These are phyloP conservation scores for Luffia ferchaultella DNA, from an alignment of 2,888 invertebrate genomes.

Conservation along the genomic window DNA sequence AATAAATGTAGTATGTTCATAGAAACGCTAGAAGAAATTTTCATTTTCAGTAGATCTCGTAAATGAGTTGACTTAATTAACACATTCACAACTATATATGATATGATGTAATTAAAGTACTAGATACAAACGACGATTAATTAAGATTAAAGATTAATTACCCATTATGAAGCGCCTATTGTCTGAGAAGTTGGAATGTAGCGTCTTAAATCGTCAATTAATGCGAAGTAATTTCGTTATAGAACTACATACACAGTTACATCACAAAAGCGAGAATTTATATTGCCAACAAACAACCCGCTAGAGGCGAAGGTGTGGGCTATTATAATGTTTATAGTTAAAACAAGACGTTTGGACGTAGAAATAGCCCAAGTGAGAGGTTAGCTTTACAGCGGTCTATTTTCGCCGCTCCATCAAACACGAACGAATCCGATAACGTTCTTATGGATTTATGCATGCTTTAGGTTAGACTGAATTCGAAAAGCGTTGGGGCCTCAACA, in stretches of 20 bases:
- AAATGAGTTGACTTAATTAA: no score
- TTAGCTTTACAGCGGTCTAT: slow-evolving; percentile 42
- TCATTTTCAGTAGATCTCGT: no score
- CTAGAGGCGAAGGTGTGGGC: slow-evolving; percentile 28
- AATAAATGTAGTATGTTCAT: no score
- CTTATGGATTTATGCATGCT: slow-evolving; percentile 40
- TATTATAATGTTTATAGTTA: slow-evolving; percentile 38
- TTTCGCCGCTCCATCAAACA: slow-evolving; percentile 43
- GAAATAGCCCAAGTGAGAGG: slow-evolving; percentile 29
- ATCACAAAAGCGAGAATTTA: neutral
- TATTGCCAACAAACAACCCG: neutral
- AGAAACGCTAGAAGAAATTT: no score
- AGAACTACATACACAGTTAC: neutral
- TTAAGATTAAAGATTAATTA: neutral
- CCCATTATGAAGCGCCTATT: neutral
- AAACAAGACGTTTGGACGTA: slow-evolving; percentile 28
- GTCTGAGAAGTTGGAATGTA: no score
- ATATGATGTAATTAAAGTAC: neutral
- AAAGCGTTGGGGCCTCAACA: slow-evolving; percentile 15
- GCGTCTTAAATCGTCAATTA: neutral
- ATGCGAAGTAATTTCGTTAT: neutral
- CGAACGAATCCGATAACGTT: slow-evolving; percentile 31
- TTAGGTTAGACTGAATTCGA: slow-evolving; percentile 28
- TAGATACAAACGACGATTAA: neutral
- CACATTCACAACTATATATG: no score